Conservation (phyloP, 1,140 invertebrate genomes). For the Drosophila persimilis region DNA sequence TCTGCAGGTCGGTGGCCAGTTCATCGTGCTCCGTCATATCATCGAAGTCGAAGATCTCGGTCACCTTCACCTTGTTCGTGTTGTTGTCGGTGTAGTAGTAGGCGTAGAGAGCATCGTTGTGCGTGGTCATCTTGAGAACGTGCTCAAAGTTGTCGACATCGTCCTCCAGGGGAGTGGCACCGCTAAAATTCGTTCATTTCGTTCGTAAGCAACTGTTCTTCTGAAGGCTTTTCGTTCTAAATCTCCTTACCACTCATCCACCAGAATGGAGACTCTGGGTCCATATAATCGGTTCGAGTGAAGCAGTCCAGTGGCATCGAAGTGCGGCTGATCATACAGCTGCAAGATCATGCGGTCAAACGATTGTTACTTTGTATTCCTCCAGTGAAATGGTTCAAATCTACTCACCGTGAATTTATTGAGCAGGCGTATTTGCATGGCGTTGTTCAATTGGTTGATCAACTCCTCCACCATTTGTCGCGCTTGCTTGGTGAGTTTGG, state of each 20-base stretch:
- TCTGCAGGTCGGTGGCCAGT: slow-evolving; percentile 65
- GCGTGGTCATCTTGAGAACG: slow-evolving; percentile 91
- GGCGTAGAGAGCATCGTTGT: slow-evolving; percentile 94
- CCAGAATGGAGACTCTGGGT: slow-evolving; percentile 76
- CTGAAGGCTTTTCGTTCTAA: too few relatives aligned
- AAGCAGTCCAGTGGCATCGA: slow-evolving; percentile 75
- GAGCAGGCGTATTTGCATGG: slow-evolving; percentile 69
- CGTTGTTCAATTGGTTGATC: slow-evolving; percentile 66
- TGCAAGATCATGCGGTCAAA: slow-evolving; percentile 15
- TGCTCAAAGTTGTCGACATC: slow-evolving; percentile 92
- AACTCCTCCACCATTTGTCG: slow-evolving; percentile 64
- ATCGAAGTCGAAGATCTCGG: slow-evolving; percentile 88
- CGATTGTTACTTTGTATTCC: not conserved
- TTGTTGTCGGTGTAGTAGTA: slow-evolving; percentile 95
- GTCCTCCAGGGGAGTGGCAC: slow-evolving; percentile 60
- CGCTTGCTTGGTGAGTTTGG: slow-evolving; percentile 74
- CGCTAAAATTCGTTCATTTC: slow-evolving; percentile 39
- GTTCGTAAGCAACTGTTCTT: not conserved
- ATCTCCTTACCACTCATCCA: slow-evolving; percentile 71
- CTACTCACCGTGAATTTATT: slow-evolving; percentile 74
- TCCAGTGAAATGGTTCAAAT: not conserved
- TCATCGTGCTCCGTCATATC: slow-evolving; percentile 89
- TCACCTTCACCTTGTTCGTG: slow-evolving; percentile 91
- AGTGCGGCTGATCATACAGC: slow-evolving; percentile 78
- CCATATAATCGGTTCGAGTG: slow-evolving; percentile 77